phyloP scores from a whole-genome alignment of 92 coral and sea anemone species.

The Phymanthus crucifer region DNA sequence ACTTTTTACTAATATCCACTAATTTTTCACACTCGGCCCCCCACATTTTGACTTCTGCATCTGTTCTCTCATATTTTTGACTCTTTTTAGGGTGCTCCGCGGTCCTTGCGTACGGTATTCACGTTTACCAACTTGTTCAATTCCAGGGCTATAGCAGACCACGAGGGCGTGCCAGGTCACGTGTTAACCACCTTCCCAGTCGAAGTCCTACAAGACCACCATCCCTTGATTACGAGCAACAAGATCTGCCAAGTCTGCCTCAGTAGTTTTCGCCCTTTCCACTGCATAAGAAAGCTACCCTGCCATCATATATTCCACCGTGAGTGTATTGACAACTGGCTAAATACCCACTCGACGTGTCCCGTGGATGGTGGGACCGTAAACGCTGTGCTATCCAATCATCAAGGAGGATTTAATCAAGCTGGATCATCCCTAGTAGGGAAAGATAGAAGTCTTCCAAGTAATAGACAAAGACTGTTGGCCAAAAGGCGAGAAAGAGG shows the following conservation, averaged over 20 bases:
- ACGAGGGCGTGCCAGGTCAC: slow-evolving; percentile 83
- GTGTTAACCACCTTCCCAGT: slow-evolving; percentile 78
- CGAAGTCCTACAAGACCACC: slow-evolving; percentile 76
- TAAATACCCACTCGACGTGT: slow-evolving; percentile 79
- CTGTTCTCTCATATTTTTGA: not conserved
- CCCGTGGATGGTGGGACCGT: slow-evolving; percentile 77
- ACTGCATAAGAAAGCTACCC: slow-evolving; percentile 72
- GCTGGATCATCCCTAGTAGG: slow-evolving; percentile 23
- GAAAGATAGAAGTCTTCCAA: slow-evolving; percentile 21
- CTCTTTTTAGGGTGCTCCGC: no score
- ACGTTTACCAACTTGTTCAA: not conserved
- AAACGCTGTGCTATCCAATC: not conserved
- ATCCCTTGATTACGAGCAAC: slow-evolving; percentile 60
- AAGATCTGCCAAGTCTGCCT: slow-evolving; percentile 83
- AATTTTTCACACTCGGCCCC: no score
- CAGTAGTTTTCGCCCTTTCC: slow-evolving; percentile 64
- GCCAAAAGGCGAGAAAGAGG: slow-evolving; percentile 38
- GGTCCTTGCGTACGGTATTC: not conserved
- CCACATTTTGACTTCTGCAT: no score
- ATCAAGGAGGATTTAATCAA: not conserved
- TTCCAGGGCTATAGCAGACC: slow-evolving; percentile 71
- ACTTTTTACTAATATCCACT: no score
- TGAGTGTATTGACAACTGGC: slow-evolving; percentile 93
- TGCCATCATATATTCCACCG: slow-evolving; percentile 90
- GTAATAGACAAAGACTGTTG: slow-evolving; percentile 46